A percentile compares a stretch with the other conserved stretches of the same genome.
Evolutionary conservation across 2,113 vertebrate species (phyloP).

Genomic region (Phocoena sinus): DNA sequence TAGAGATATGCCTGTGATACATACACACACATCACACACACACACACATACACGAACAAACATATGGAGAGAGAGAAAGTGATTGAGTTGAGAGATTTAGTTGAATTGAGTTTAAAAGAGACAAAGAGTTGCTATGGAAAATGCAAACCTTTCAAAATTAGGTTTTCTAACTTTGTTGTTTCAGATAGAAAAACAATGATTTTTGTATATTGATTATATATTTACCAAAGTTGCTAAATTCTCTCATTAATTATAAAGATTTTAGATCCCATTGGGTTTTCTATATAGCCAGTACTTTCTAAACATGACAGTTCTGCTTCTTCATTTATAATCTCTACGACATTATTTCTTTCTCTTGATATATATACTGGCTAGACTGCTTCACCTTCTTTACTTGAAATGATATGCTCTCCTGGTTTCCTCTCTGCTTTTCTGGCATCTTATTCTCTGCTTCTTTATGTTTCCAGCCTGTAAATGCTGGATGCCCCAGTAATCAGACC

Average conservation of each 20-base stretch:
- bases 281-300: neutral
- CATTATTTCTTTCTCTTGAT: neutral
- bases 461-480: neutral
- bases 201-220: neutral
- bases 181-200: neutral
- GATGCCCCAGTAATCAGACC: neutral
- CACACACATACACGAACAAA: neutral
- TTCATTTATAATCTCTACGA: neutral
- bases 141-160: neutral
- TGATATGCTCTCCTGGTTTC: neutral
- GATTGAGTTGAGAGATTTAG: neutral
- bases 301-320: neutral
- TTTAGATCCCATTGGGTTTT: neutral
- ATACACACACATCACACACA: neutral
- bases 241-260: neutral
- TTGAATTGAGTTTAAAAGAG: neutral
- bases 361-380: neutral
- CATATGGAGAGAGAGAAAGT: neutral
- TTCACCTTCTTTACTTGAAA: neutral
- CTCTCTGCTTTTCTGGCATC: neutral
- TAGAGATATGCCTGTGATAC: neutral
- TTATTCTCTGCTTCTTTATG: neutral
- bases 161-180: neutral
- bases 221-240: neutral
- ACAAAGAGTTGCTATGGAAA: neutral